Conservation (phyloP, 35 echinoderm and acorn worm genomes). For the Apostichopus californicus region DNA sequence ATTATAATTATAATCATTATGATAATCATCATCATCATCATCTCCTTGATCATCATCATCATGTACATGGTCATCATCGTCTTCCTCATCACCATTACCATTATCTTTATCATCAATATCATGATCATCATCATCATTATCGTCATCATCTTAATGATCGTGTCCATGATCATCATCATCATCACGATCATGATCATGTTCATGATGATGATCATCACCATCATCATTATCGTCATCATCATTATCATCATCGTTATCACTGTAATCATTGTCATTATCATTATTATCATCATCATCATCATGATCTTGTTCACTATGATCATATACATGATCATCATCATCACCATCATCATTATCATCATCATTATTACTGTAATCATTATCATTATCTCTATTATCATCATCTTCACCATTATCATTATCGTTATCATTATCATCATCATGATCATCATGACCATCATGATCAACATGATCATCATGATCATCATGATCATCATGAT, state of each 20-base stretch:
- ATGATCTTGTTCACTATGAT: too few relatives aligned
- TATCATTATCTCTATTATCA: too few relatives aligned
- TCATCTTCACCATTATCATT: too few relatives aligned
- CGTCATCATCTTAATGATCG: too few relatives aligned
- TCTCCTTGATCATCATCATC: slow-evolving; percentile 54
- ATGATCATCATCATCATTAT: too few relatives aligned
- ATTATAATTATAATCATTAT: slow-evolving; percentile 46
- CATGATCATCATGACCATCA: too few relatives aligned
- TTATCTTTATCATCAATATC: not conserved
- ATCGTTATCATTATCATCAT: too few relatives aligned
- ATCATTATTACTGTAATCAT: too few relatives aligned
- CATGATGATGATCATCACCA: not conserved
- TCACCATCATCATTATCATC: not conserved
- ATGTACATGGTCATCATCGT: slow-evolving; percentile 39
- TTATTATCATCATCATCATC: not conserved
- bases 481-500: too few relatives aligned
- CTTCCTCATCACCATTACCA: not conserved
- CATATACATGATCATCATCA: not conserved
- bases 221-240: not conserved
- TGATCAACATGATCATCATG: too few relatives aligned
- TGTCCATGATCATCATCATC: not conserved
- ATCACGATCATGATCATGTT: not conserved
- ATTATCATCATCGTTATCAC: not conserved
- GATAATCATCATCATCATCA: slow-evolving; percentile 45
- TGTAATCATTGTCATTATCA: not conserved